A percentile compares a stretch with the other conserved stretches of the same genome.
Conservation (phyloP, 2,797 vertebrate genomes). For the Crocodylus rhombifer region DNA sequence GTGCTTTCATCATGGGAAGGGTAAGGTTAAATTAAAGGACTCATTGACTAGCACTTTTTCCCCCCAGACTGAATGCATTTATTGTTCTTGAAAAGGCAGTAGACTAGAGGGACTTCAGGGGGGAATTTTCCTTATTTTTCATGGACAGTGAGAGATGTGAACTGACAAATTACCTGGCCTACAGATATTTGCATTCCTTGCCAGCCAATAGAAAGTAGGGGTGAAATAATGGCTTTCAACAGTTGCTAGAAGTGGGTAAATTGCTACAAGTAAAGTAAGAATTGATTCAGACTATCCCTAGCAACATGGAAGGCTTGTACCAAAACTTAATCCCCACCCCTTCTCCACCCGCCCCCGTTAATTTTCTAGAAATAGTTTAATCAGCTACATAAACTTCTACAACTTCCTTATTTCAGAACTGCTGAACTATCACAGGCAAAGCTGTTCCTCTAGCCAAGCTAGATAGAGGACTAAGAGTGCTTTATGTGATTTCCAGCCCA, state of each 20-base stretch:
- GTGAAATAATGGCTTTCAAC: not conserved
- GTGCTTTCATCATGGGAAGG: not conserved
- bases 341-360: not conserved
- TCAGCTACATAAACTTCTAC: not conserved
- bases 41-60: not conserved
- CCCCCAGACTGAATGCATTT: not conserved
- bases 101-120: not conserved
- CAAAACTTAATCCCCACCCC: not conserved
- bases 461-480: constrained; percentile 54
- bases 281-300: no score
- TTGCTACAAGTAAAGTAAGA: not conserved
- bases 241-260: not conserved
- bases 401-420: not conserved
- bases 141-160: not conserved
- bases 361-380: not conserved
- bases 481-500: constrained; percentile 50
- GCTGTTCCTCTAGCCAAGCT: not conserved
- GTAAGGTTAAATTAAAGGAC: not conserved
- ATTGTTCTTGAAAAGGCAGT: not conserved
- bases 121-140: not conserved
- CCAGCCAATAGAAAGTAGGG: not conserved
- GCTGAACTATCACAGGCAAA: not conserved
- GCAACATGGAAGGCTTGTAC: no score
- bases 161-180: not conserved
- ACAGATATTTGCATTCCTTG: not conserved